Evolutionary conservation across 2,888 invertebrate species (phyloP).

Genomic region (Ecliptopera silaceata): DNA sequence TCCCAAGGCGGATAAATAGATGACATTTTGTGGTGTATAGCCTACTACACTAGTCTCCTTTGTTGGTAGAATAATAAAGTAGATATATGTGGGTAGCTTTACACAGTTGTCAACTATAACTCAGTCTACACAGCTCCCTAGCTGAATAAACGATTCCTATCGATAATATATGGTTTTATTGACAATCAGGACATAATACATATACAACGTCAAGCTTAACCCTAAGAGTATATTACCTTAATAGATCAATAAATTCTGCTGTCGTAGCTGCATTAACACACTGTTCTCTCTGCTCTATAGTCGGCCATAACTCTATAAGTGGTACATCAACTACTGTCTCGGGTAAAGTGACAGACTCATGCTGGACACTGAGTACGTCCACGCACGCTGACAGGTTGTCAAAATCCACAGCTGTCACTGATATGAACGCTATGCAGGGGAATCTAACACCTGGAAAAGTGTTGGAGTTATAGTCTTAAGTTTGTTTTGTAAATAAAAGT

Average conservation of each 20-base stretch:
- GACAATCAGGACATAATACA: too few species aligned
- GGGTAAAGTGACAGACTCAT: slow-evolving; percentile 84
- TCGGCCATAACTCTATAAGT: slow-evolving; percentile 85
- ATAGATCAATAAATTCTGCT: slow-evolving; percentile 85
- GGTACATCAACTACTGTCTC: slow-evolving; percentile 84
- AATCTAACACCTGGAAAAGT: slow-evolving; percentile 80
- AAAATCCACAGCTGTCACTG: slow-evolving; percentile 82
- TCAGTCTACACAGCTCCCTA: too few species aligned
- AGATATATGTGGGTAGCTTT: too few species aligned
- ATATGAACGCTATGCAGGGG: slow-evolving; percentile 85
- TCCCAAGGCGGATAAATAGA: too few species aligned
- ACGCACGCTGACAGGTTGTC: slow-evolving; percentile 81
- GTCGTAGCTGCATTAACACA: slow-evolving; percentile 83
- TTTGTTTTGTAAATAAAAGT: not conserved
- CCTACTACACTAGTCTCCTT: too few species aligned
- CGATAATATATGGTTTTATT: too few species aligned
- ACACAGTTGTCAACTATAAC: too few species aligned
- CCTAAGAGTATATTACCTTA: too few species aligned
- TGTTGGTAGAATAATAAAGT: too few species aligned
- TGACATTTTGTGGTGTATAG: too few species aligned
- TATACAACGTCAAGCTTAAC: too few species aligned
- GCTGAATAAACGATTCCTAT: too few species aligned
- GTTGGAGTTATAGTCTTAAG: not conserved
- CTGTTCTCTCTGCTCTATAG: slow-evolving; percentile 82
- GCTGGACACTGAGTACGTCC: slow-evolving; percentile 85